Evolutionary conservation across 2,113 vertebrate genomes (phyloP), one percentile per base, ranked within the genome.

Genomic region (Phrynosoma platyrhinos): DNA sequence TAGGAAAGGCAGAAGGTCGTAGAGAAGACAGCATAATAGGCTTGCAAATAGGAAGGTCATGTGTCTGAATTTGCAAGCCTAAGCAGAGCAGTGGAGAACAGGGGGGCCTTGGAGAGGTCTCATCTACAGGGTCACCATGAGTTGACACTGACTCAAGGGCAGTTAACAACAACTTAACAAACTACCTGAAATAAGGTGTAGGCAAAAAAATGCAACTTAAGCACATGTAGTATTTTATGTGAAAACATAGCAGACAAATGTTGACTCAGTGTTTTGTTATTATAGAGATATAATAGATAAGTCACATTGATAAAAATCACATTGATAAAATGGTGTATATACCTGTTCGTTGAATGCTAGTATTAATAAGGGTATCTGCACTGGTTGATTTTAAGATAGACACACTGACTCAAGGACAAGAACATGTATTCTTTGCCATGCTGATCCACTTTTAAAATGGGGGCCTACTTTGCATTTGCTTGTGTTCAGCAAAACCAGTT

Each of bases 211-310:
- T 77, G 2, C 18, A 47, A 40, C 77, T 47, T 7, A 0, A 0
- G 32, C 23, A 90, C 84, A 40, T 90, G 66, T 23, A 47, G 1
- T 13, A 3, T 40, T 9, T 0, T 83, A 1, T 25, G 25, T 40
- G 42, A 74, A 87, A 78, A 72, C 52, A 80, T 58, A 40, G 47
- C 66, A 74, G 69, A 78, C 74, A 68, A 85, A 78, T 66, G 30
- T 52, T 82, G 69, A 75, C 32, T 64, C 55, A 75, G 55, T 74
- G 2, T 6, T 74, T 62, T 74, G 21, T 42, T 86, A 9, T 58
- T 25, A 58, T 21, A 42, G 69, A 80, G 47, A 30, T 9, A 72
- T 71, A 80, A 53, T 30, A 69, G 12, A 7, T 18, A 72, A 14
- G 3, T 82, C 8, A 32, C 8, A 75, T 42, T 32, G 71, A 82